Evolutionary conservation across 2,113 vertebrate genomes (phyloP).

Genomic region (Atrichornis clamosus): DNA sequence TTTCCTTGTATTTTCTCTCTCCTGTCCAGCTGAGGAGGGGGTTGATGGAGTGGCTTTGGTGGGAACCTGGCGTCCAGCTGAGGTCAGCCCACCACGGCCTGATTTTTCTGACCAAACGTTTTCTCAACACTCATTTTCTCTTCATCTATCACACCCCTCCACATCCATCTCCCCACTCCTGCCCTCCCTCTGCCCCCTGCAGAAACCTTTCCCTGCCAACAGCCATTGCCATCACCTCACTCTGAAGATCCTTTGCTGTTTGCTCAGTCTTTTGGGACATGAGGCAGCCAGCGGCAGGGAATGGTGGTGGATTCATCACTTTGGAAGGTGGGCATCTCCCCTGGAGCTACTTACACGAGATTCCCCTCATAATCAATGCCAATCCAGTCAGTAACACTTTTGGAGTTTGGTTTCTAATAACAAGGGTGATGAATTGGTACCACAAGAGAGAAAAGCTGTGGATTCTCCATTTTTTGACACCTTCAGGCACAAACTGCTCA

Average conservation of each 20-base stretch:
- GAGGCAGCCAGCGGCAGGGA: not conserved
- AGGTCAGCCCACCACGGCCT: not conserved
- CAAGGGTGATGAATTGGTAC: not conserved
- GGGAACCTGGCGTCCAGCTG: not conserved
- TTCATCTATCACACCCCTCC: not conserved
- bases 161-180: not conserved
- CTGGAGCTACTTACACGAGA: not conserved
- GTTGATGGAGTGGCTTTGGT: not conserved
- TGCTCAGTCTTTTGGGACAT: not conserved
- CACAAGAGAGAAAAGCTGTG: not conserved
- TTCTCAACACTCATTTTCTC: not conserved
- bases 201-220: not conserved
- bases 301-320: not conserved
- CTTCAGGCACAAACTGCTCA: not conserved
- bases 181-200: not conserved
- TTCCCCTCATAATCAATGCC: not conserved
- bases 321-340: rapidly evolving
- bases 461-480: not conserved
- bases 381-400: not conserved
- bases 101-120: not conserved
- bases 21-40: not conserved
- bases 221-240: not conserved
- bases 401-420: not conserved
- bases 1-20: not conserved
- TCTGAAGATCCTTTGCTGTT: not conserved